phyloP scores from a whole-genome alignment of 2,888 invertebrate species.

The Octonoba sinensis region DNA sequence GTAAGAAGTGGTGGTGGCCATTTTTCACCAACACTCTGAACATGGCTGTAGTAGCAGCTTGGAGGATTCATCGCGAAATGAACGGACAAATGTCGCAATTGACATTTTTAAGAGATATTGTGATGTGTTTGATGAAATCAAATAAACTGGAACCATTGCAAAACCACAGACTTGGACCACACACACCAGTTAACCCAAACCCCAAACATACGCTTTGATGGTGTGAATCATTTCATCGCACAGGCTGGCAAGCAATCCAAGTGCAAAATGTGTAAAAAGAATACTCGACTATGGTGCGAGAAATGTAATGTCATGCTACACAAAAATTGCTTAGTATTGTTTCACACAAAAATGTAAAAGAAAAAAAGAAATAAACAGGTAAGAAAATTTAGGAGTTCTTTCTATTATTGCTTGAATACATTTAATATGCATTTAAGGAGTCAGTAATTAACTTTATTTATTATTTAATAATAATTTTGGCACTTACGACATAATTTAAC shows the following conservation, averaged over 20 bases:
- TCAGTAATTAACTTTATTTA: background rate
- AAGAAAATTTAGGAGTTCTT: background rate
- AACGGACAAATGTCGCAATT: no score
- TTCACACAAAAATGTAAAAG: conserved; percentile 1
- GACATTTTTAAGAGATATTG: no score
- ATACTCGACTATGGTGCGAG: background rate
- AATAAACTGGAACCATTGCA: background rate
- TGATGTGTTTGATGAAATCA: no score
- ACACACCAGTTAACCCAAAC: background rate
- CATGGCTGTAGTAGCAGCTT: conserved; percentile 4
- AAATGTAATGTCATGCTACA: conserved; percentile 9
- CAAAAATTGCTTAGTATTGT: background rate
- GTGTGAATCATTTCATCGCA: no score
- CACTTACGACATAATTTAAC: background rate
- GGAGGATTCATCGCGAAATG: background rate
- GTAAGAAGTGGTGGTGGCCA: conserved; percentile 15
- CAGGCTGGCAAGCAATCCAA: no score
- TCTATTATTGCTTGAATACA: conserved; percentile 1
- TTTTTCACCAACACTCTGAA: conserved; percentile 12
- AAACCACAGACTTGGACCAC: background rate
- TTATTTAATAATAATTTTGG: conserved; percentile 4
- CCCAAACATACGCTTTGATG: no score
- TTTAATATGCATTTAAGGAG: background rate
- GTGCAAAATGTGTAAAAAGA: background rate
- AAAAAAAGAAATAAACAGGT: background rate